phyloP scores from a whole-genome alignment of 2,888 invertebrate genomes.

The Pyrrhia umbra region DNA sequence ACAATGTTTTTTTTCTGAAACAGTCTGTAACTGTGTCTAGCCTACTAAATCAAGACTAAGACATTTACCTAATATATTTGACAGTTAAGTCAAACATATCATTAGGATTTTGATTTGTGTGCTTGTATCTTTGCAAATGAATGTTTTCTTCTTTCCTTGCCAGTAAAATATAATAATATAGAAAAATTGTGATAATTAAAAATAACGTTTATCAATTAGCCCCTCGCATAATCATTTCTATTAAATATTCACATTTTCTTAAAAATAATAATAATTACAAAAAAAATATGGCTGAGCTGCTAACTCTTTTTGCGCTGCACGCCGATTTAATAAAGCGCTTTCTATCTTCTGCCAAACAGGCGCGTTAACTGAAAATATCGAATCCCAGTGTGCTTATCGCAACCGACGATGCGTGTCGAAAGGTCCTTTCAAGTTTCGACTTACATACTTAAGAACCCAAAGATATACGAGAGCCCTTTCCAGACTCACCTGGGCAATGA shows the following conservation, averaged over 20 bases:
- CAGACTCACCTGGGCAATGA: conserved; percentile 56
- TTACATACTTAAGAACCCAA: conserved; percentile 80
- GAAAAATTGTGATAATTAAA: too few species aligned
- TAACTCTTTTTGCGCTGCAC: conserved; percentile 59
- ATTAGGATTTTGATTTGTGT: neutral
- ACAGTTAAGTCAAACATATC: neutral
- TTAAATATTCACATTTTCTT: neutral
- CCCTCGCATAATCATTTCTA: neutral
- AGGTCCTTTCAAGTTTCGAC: conserved; percentile 79
- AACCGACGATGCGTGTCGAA: conserved; percentile 74
- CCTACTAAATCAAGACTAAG: neutral
- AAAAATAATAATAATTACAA: neutral
- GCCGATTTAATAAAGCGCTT: conserved; percentile 73
- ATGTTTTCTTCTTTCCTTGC: neutral
- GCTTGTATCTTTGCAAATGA: neutral
- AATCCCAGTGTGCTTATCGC: conserved; percentile 81
- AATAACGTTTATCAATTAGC: neutral
- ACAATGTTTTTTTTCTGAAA: conserved; percentile 2
- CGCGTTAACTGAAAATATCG: conserved; percentile 76
- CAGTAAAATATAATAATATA: neutral
- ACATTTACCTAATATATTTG: neutral
- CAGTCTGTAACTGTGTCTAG: neutral
- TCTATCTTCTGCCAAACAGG: conserved; percentile 72
- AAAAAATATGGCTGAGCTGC: neutral
- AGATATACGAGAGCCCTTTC: conserved; percentile 81